These are phyloP conservation scores for Cricetomys ansorgei DNA, from an alignment of 2,113 vertebrate species.

Conservation along the genomic window DNA sequence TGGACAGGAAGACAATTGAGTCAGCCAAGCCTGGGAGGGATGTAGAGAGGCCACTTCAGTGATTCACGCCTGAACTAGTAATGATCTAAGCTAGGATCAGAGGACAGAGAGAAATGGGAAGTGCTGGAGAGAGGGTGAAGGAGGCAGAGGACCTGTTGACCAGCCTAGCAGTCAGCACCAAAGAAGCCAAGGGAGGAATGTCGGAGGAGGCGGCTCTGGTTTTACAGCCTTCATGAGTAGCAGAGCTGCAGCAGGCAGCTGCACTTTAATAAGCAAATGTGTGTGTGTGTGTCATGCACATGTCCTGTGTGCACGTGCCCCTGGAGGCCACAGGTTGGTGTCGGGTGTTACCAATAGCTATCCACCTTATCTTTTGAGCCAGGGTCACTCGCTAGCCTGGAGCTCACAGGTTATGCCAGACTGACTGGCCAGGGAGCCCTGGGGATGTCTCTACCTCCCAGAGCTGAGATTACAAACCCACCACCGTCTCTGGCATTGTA, in stretches of 20 bases:
- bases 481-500: background rate
- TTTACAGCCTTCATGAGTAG: background rate
- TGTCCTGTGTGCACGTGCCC: background rate
- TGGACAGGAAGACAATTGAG: background rate
- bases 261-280: background rate
- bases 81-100: background rate
- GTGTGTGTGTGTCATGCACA: background rate
- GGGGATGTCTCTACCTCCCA: background rate
- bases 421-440: background rate
- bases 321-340: background rate
- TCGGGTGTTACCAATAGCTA: background rate
- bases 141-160: background rate
- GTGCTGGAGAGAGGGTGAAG: rapidly evolving
- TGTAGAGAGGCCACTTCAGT: rapidly evolving
- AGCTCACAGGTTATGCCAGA: background rate
- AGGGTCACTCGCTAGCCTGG: background rate
- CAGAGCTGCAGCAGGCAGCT: background rate
- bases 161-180: rapidly evolving
- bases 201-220: background rate
- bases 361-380: background rate
- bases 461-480: background rate
- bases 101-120: background rate
- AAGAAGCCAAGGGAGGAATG: background rate
- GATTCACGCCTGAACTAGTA: background rate
- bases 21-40: too few species aligned